These are phyloP conservation scores for Chlamydotis undulata DNA, from an alignment of 2,113 vertebrate genomes.

Conservation along the genomic window DNA sequence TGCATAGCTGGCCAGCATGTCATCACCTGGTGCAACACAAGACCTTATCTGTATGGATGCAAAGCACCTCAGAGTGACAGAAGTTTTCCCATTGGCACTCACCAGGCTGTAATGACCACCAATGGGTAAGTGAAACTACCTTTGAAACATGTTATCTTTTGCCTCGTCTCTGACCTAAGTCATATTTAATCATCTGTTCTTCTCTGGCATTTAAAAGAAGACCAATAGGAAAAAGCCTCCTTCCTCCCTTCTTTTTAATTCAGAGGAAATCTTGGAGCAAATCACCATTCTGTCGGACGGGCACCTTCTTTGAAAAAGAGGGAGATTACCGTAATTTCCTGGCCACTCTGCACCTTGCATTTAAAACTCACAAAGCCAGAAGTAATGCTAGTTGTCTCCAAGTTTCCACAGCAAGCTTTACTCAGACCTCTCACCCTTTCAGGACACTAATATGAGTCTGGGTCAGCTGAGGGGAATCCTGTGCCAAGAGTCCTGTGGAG, in stretches of 20 bases:
- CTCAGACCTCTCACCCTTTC: not conserved
- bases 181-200: not conserved
- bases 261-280: not conserved
- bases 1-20: not conserved
- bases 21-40: not conserved
- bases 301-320: not conserved
- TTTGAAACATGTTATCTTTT: not conserved
- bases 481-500: accelerated
- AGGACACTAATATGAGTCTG: not conserved
- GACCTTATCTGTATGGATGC: not conserved
- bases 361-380: not conserved
- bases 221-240: accelerated
- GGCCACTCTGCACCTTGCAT: not conserved
- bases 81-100: not conserved
- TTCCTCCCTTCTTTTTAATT: not conserved
- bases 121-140: not conserved
- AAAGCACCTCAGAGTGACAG: not conserved
- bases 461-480: not conserved
- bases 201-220: not conserved
- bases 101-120: not conserved
- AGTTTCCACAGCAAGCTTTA: not conserved
- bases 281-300: not conserved
- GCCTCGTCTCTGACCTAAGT: not conserved
- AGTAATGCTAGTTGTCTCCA: not conserved
- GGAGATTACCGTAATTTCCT: not conserved